A percentile compares a stretch with the other conserved stretches of the same genome.
Evolutionary conservation across 2,888 invertebrate species (phyloP).

Genomic region (Tethea ocularis): DNA sequence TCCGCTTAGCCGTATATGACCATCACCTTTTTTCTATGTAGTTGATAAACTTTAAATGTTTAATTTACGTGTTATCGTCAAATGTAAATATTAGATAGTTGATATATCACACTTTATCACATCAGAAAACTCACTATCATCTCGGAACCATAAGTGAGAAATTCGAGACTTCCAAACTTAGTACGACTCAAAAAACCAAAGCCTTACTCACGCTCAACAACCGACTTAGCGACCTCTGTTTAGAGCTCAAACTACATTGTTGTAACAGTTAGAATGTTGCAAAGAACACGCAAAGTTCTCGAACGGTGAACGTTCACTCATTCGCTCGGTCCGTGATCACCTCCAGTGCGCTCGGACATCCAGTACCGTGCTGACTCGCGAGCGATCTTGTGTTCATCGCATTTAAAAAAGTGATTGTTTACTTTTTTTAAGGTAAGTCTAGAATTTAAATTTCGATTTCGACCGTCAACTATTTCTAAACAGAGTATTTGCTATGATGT

Average conservation of each 20-base stretch:
- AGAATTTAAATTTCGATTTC: slow-evolving; percentile 6
- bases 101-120: neutral
- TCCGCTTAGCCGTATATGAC: no score
- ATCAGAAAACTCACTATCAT: neutral
- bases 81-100: no score
- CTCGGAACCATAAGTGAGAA: neutral
- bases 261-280: neutral
- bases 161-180: neutral
- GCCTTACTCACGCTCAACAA: neutral
- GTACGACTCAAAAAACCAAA: neutral
- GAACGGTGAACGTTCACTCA: slow-evolving; percentile 23
- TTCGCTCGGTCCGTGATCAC: slow-evolving; percentile 13
- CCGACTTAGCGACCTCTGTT: neutral
- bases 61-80: no score
- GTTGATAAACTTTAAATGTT: no score
- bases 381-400: slow-evolving; percentile 34
- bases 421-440: slow-evolving; percentile 18
- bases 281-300: slow-evolving; percentile 23
- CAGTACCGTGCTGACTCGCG: slow-evolving; percentile 33
- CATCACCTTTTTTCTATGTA: no score
- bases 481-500: no score
- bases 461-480: no score
- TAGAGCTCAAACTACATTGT: neutral
- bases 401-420: slow-evolving; percentile 35
- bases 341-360: slow-evolving; percentile 25